Percentiles rank a stretch among this genome's conserved stretches.
phyloP scores from a whole-genome alignment of 2,888 invertebrate genomes.

The Lymantria monacha region DNA sequence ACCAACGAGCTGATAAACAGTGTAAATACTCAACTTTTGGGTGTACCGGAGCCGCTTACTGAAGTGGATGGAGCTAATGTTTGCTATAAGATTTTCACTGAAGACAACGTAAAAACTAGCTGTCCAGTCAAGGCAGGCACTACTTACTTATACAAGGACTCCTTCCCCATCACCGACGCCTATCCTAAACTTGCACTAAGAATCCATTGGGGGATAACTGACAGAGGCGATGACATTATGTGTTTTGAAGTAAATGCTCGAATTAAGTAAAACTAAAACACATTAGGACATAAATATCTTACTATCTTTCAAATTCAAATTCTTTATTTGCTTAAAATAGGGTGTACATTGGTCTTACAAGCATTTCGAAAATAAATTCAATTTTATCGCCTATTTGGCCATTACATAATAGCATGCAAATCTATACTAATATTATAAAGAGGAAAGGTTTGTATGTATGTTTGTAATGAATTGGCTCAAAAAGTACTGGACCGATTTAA shows the following conservation, averaged over 20 bases:
- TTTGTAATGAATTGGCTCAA: too few species aligned
- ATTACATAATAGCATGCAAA: too few species aligned
- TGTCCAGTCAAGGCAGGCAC: slow-evolving; percentile 87
- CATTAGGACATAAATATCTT: too few species aligned
- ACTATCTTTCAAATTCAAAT: too few species aligned
- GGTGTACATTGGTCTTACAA: too few species aligned
- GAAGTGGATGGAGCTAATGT: slow-evolving; percentile 88
- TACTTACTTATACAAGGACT: slow-evolving; percentile 87
- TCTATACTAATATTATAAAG: too few species aligned
- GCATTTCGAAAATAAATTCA: too few species aligned
- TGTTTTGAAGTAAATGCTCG: slow-evolving; percentile 88
- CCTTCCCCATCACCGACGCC: slow-evolving; percentile 75
- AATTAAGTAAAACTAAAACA: slow-evolving; percentile 69
- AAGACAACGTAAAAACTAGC: slow-evolving; percentile 80
- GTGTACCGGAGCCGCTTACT: slow-evolving; percentile 87
- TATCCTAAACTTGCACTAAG: slow-evolving; percentile 77
- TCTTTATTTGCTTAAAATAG: too few species aligned
- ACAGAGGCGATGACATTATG: slow-evolving; percentile 63
- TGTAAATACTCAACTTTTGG: too few species aligned
- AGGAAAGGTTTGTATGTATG: too few species aligned
- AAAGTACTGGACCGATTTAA: too few species aligned
- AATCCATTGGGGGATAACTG: slow-evolving; percentile 85
- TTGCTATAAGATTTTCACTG: slow-evolving; percentile 83
- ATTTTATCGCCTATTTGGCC: too few species aligned
- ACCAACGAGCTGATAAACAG: slow-evolving; percentile 84